Base-by-base conservation (phyloP, 2,888 invertebrate species). In the Eretmocerus hayati region DNA sequence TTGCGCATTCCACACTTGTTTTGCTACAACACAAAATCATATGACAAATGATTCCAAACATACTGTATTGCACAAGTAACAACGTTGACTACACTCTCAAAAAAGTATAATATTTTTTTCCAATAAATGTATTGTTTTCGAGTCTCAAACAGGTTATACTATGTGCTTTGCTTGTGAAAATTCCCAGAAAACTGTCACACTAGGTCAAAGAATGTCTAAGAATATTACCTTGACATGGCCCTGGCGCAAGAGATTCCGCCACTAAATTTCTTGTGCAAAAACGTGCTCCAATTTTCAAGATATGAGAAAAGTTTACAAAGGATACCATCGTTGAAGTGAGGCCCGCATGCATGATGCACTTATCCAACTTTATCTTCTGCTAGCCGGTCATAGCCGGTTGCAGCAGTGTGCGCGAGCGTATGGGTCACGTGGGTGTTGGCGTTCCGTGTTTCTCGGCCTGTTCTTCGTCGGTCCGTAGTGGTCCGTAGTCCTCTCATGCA, bases 311-410 rank as follows among this genome's bases (percentile, higher is more conserved):
- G 26, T 56, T 56, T 32, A 56, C 31, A 9, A 65, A 38, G 15
- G 59, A 60, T 49, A 63, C 62, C 66, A 67, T 66, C 42, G 33
- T 50, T 16, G 15, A 15, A 31, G 23, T 18, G 41, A 26, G 46
- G 41, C 41, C 30, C 19, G 26, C 19, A n/a, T n/a, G n/a, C 15
- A 16, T 33, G 15, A 33, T 9, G 9, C 9, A 36, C 19, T 16
- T 20, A 33, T 15, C 5, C 15, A 26, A 6, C 26, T 6, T 26
- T n/a, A 30, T 33, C 33, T 13, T 33, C 33, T 33, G 33, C 33
- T 33, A 33, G 15, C 33, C 40, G 16, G 26, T 16, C 16, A 5
- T 22, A 22, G 15, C 26, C 26, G 26, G 26, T 26, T 11, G 26
- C 6, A 11, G 26, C 26, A n/a, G n/a, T n/a, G n/a, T n/a, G n/a